Evolutionary conservation across 2,113 vertebrate genomes (phyloP), one percentile per base, ranked within the genome.

Genomic region (Epinephelus moara): DNA sequence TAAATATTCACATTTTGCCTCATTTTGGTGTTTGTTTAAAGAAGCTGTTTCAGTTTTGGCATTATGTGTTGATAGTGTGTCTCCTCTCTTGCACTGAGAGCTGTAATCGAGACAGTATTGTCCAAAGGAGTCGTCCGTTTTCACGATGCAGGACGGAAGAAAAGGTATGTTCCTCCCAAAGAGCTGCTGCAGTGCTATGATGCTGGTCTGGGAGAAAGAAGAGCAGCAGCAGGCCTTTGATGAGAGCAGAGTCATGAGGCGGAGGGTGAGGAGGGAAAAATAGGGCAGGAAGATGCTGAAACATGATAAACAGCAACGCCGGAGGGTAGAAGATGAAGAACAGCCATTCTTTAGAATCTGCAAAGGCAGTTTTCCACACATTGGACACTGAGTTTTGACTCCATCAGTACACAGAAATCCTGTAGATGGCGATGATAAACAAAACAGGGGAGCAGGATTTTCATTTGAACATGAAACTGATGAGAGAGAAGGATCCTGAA

Each of bases 281-380:
- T 59, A 33, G 75, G 53, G 9, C 40, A 59, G 40, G 25, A 13
- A 68, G 75, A 47, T 68, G 53, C 63, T 59, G 63, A 68, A 33
- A 33, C 63, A 6, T n/a, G 40, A 75, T 42, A 37, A 57, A 77
- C 42, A 18, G 63, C 11, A 4, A 2, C 4, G 19, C n/a, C 21
- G 27, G 42, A 23, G 4, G 42, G 42, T 12, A 45, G 42, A 45
- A 8, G 42, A 45, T 45, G 9, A 12, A 45, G 42, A 45, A 45
- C 42, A 45, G 42, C 8, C 8, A 45, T 45, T 45, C 9, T 12
- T 45, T 45, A 12, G 42, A 12, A 45, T 9, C 42, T 9, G 42
- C 42, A 45, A 37, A 8, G 10, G 42, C 42, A 11, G 9, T 45
- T 45, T 45, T 45, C 42, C 42, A 45, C 42, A 45, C 42, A 45